These are phyloP conservation scores for Leptodactylus fuscus DNA, from an alignment of 2,113 vertebrate species.

Conservation along the genomic window DNA sequence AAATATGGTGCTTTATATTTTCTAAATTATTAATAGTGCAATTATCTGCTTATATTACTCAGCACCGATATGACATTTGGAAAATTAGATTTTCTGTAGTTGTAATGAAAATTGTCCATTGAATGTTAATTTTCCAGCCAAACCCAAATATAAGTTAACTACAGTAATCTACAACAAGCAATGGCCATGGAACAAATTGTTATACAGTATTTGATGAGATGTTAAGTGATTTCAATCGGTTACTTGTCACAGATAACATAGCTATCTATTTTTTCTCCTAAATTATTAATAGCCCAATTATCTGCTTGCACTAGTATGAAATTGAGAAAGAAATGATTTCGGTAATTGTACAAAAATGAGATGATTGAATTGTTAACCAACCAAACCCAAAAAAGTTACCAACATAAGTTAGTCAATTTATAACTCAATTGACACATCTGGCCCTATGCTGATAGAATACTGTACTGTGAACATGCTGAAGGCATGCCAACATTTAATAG, in stretches of 20 bases:
- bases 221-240: constrained; percentile 52
- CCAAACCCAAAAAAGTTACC: constrained; percentile 48
- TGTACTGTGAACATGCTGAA: constrained; percentile 22
- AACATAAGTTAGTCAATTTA: constrained; percentile 48
- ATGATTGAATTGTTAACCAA: constrained; percentile 47
- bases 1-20: constrained; percentile 40
- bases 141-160: constrained; percentile 47
- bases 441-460: constrained; percentile 34
- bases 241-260: constrained; percentile 50
- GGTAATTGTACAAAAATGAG: constrained; percentile 46
- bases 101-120: constrained; percentile 50
- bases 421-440: constrained; percentile 48
- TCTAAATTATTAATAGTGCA: constrained; percentile 43
- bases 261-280: constrained; percentile 40
- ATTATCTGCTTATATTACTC: constrained; percentile 50
- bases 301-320: constrained; percentile 51
- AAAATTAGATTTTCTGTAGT: constrained; percentile 53
- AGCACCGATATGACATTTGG: constrained; percentile 35
- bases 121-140: constrained; percentile 50
- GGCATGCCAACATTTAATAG: constrained; percentile 34
- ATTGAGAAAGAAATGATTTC: constrained; percentile 51
- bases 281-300: constrained; percentile 52
- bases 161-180: constrained; percentile 51
- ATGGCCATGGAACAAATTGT: constrained; percentile 47
- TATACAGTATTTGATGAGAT: constrained; percentile 53